Conservation (phyloP, 2,797 vertebrate genomes). For the Muscicapa comitata region DNA sequence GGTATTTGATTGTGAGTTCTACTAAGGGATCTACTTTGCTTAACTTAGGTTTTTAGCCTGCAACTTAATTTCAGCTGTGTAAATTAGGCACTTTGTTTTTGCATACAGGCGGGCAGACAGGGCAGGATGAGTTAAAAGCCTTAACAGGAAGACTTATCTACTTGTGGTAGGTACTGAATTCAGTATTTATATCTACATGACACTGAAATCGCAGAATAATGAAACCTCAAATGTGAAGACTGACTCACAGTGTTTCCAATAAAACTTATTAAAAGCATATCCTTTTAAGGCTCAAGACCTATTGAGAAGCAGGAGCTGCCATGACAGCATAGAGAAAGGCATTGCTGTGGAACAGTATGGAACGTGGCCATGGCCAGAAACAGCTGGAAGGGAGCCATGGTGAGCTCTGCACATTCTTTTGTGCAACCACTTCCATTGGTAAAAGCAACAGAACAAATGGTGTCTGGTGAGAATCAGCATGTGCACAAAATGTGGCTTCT, state of each 20-base stretch:
- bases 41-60: background rate
- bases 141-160: background rate
- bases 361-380: accelerated
- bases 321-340: background rate
- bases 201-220: background rate
- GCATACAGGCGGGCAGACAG: accelerated
- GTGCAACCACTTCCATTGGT: background rate
- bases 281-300: background rate
- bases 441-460: background rate
- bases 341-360: background rate
- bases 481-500: background rate
- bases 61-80: background rate
- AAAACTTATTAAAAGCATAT: background rate
- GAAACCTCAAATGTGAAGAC: background rate
- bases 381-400: background rate
- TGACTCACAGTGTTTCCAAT: background rate
- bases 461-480: background rate
- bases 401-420: background rate
- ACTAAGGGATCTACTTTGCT: background rate
- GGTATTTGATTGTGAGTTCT: background rate
- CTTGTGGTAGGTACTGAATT: background rate
- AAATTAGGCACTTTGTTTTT: background rate
- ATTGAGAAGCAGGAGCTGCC: background rate
- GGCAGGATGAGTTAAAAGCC: background rate
- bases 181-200: background rate